Conservation (phyloP, 2,888 invertebrate species). For the Ormyrus rosae region DNA sequence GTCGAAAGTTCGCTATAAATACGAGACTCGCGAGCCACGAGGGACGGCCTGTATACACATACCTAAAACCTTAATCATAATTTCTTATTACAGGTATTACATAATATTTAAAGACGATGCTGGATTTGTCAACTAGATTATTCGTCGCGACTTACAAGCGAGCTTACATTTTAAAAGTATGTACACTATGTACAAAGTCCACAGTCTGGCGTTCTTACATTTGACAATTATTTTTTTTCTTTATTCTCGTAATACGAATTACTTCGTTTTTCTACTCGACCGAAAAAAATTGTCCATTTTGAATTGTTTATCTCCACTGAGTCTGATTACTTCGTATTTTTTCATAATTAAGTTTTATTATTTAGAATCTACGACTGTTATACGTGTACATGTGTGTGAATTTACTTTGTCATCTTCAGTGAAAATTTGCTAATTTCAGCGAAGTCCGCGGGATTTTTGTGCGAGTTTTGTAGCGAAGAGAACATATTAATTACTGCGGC, state of each 20-base stretch:
- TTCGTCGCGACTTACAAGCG: constrained; percentile 62
- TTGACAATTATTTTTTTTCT: constrained; percentile 45
- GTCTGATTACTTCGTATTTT: neutral
- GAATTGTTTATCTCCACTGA: constrained; percentile 6
- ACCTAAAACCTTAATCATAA: constrained; percentile 67
- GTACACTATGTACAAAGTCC: constrained; percentile 71
- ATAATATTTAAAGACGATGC: constrained; percentile 71
- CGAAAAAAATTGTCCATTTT: constrained; percentile 12
- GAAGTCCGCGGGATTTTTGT: constrained; percentile 44
- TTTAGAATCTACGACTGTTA: constrained; percentile 19
- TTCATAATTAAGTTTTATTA: constrained; percentile 18
- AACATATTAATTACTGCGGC: constrained; percentile 28
- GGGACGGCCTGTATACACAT: constrained; percentile 70
- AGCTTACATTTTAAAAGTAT: constrained; percentile 69
- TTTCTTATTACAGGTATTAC: constrained; percentile 51
- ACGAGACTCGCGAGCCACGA: constrained; percentile 68
- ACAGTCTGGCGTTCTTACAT: constrained; percentile 43
- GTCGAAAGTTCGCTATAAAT: constrained; percentile 33
- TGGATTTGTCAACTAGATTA: constrained; percentile 61
- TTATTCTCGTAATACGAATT: constrained; percentile 17
- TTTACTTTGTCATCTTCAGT: constrained; percentile 27
- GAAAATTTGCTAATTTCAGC: constrained; percentile 51
- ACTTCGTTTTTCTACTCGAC: constrained; percentile 1
- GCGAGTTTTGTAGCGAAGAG: constrained; percentile 35
- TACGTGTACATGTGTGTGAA: neutral